Evolutionary conservation across 2,113 vertebrate species (phyloP), one percentile per base, ranked within the genome.

Genomic region (Orthochromis malagaraziensis): DNA sequence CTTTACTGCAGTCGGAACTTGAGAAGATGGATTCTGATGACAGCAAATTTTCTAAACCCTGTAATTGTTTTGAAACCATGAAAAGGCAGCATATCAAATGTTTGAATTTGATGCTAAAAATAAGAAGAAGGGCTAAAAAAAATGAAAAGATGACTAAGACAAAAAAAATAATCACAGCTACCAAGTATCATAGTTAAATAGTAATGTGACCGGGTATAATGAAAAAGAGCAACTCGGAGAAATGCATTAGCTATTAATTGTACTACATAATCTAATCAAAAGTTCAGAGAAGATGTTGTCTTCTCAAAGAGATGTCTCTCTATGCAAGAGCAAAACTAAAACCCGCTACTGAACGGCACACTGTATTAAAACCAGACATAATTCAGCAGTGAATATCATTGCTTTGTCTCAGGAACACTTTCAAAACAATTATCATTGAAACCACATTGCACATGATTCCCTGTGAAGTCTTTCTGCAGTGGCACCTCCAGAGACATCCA

Each of bases 371-470:
- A 77, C 24, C 73, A 77, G 73, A 51, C 73, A 77, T 51, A 19
- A 42, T 16, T 51, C 16, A 13, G 73, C 29, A 33, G 45, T 51
- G 10, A 17, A 6, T n/a, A 77, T 77, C 45, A 51, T 31, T 77
- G 73, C 10, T 77, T 33, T 3, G 73, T 19, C 73, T 51, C 73
- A 77, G 73, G 73, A 77, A 77, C 73, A 77, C 26, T 51, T 51
- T 77, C 45, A 77, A 51, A 77, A 31, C 45, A 1, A 51, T 49
- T 77, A 47, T 77, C 42, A 31, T 77, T 91, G 83, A 93, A 89
- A 24, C 88, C 81, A 60, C 45, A 82, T 89, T 91, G 84, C 94
- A 95, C 91, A 91, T 84, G 70, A 51, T 81, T 68, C 53, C 75
- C 35, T 38, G 49, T 55, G n/a, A 87, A 81, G 88, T 91, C 88